Evolutionary conservation across 2,888 invertebrate genomes (phyloP), one percentile per base, ranked within the genome.

Genomic region (Mycalesis mineus): DNA sequence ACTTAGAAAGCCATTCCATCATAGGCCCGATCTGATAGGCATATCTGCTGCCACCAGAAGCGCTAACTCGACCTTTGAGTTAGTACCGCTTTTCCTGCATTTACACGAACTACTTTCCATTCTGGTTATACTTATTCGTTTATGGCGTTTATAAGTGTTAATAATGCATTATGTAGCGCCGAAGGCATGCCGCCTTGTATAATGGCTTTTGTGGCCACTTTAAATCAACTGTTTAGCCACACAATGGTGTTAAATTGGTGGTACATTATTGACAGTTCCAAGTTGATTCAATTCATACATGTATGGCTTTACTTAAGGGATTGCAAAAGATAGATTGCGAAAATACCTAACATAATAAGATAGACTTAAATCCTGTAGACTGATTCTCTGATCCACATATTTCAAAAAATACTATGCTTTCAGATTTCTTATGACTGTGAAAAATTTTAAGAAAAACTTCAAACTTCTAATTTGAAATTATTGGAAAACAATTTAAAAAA

Each of bases 51-150:
- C 75, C 78, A 78, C 77, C 77, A 70, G 77, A 69, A 77, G 79
- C 79, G 82, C 70, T 72, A 78, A 71, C 63, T 81, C 84, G 84
- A 82, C 77, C 75, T 84, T 87, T 87, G 84, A 87, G 84, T 80
- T 80, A 80, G 70, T 69, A 71, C 74, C 39, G 51, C 50, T 51
- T 57, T 45, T 55, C 40, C 55, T 29, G 45, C 29, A 13, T 13
- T 33, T 11, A 33, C 47, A 15, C 15, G 31, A 8, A 11, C 47
- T 15, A 15, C 47, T 47, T 47, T 47, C 47, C 33, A 47, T 47
- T 33, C 47, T 47, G 31, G 47, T 33, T 33, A 15, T 33, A 33
- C 33, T 17, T 47, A 47, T 47, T 17, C 47, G 33, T 31, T 15
- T 31, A 47, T 15, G 31, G 47, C 47, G 5, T 47, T 47, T 47